Evolutionary conservation across 2,888 invertebrate genomes (phyloP).

Genomic region (Gastracanthus pulcherrimus): DNA sequence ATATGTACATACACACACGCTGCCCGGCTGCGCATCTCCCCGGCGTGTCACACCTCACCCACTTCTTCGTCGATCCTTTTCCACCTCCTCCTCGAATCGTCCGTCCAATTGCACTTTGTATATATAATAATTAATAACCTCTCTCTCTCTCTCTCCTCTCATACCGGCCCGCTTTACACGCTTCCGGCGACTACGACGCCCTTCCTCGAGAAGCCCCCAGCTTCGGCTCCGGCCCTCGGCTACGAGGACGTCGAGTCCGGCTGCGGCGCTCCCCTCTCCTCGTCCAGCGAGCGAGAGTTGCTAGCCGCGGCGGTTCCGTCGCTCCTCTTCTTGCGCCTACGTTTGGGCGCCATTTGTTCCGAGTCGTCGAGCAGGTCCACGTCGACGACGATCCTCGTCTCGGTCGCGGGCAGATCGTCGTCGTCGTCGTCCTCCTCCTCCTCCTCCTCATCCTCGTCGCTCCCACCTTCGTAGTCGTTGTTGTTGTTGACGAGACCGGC

Average conservation of each 20-base stretch:
- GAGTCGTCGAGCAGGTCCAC: conserved; percentile 20
- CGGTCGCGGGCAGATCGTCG: not conserved
- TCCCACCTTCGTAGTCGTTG: not conserved
- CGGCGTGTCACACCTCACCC: not conserved
- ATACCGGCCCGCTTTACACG: not conserved
- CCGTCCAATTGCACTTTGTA: conserved; percentile 70
- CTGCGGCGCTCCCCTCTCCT: conserved; percentile 66
- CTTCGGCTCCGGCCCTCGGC: conserved; percentile 64
- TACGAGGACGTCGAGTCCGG: conserved; percentile 76
- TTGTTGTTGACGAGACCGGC: not conserved
- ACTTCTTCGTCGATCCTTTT: conserved; percentile 24
- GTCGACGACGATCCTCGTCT: conserved; percentile 30
- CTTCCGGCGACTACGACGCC: no score
- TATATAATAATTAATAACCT: conserved; percentile 4
- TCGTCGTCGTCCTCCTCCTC: not conserved
- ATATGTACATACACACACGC: conserved; percentile 62
- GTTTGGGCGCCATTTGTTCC: conserved; percentile 38
- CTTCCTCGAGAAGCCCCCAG: no score
- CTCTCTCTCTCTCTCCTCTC: not conserved
- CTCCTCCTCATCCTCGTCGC: not conserved
- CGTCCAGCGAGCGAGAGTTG: conserved; percentile 60
- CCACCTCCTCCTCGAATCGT: conserved; percentile 32
- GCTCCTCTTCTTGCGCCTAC: not conserved
- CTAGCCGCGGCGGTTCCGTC: conserved; percentile 17
- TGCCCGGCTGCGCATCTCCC: conserved; percentile 17